Conservation (phyloP, 1,140 invertebrate species). For the Rhyacophila brunnea region DNA sequence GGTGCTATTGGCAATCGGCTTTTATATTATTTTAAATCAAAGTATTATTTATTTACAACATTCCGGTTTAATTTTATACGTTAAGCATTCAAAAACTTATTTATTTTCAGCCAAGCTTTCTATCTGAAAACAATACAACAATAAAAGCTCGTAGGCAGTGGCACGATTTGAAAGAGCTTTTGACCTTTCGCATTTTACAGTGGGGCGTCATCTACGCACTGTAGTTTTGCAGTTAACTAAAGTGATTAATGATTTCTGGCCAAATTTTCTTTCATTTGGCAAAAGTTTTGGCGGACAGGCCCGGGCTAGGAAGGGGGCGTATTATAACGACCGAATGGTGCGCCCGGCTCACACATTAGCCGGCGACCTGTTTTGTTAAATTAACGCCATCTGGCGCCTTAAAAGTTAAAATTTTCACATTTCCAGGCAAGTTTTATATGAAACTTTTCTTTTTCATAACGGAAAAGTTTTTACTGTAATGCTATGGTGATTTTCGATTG, state of each 20-base stretch:
- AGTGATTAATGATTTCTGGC: constrained; percentile 24
- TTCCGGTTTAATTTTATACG: too few relatives aligned
- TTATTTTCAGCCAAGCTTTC: too few relatives aligned
- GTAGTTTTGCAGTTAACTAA: constrained; percentile 23
- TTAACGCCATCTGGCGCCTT: constrained; percentile 21
- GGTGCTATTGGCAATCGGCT: too few relatives aligned
- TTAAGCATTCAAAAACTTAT: too few relatives aligned
- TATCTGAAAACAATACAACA: too few relatives aligned
- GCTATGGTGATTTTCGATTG: not conserved
- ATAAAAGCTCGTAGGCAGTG: too few relatives aligned
- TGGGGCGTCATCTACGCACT: constrained; percentile 9
- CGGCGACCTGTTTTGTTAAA: constrained; percentile 24
- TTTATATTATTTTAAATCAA: too few relatives aligned
- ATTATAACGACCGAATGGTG: constrained; percentile 6
- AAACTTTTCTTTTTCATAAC: not conserved
- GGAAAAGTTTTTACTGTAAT: constrained; percentile 5
- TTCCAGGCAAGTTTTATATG: constrained; percentile 8
- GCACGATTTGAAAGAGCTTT: too few relatives aligned
- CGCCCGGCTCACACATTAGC: constrained; percentile 19
- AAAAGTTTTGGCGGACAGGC: not conserved
- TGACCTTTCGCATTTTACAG: too few relatives aligned
- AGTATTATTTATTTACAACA: too few relatives aligned
- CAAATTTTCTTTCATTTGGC: constrained; percentile 27
- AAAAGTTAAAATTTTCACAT: constrained; percentile 24
- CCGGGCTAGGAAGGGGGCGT: not conserved